A percentile compares a stretch with the other conserved stretches of the same genome.
phyloP scores from a whole-genome alignment of 2,888 invertebrate genomes.

The Platynereis dumerilii region DNA sequence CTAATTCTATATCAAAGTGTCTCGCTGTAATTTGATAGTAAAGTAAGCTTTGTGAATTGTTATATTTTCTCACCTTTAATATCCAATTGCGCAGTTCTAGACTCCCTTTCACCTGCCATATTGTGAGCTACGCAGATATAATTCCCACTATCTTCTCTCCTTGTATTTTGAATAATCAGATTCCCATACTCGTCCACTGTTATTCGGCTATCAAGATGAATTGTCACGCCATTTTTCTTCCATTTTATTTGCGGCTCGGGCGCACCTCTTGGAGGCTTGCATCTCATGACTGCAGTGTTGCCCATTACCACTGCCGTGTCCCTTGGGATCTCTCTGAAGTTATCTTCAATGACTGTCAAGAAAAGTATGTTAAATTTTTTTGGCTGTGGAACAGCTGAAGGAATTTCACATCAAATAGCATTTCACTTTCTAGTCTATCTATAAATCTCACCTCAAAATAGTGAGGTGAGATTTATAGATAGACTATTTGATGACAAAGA shows the following conservation, averaged over 20 bases:
- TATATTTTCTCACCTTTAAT: conserved; percentile 56
- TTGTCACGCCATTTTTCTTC: conserved; percentile 60
- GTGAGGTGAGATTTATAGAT: too few species aligned
- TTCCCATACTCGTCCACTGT: conserved; percentile 87
- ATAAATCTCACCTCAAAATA: too few species aligned
- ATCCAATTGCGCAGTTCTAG: conserved; percentile 67
- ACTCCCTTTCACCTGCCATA: conserved; percentile 84
- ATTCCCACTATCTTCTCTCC: conserved; percentile 84
- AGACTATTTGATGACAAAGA: too few species aligned
- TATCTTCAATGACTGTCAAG: conserved; percentile 83
- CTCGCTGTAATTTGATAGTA: too few species aligned
- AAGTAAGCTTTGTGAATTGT: too few species aligned
- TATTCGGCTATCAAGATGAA: conserved; percentile 65
- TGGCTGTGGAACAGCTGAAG: too few species aligned
- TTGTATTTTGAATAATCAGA: conserved; percentile 87
- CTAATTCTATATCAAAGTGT: too few species aligned
- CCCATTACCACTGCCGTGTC: conserved; percentile 37
- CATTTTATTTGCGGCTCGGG: conserved; percentile 36
- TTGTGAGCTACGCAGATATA: conserved; percentile 92
- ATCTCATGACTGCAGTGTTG: conserved; percentile 32
- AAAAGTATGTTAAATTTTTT: conserved; percentile 1
- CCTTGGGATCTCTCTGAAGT: conserved; percentile 85
- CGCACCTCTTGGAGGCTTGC: conserved; percentile 34
- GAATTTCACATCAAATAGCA: too few species aligned
- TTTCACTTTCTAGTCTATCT: too few species aligned